phyloP scores from a whole-genome alignment of 1,140 invertebrate genomes.

The Hycleus cichorii region DNA sequence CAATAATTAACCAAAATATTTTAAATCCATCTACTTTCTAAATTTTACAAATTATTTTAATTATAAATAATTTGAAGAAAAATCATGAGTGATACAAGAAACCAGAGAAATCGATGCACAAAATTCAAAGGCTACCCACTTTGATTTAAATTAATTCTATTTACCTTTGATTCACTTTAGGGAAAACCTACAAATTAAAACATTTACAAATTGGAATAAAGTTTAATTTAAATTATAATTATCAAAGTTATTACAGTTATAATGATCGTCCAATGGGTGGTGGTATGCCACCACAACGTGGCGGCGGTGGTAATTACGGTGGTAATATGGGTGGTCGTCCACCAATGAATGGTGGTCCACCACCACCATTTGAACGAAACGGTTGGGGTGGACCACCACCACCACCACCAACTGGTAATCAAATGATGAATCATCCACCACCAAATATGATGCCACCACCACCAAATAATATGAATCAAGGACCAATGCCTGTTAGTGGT shows the following conservation, averaged over 20 bases:
- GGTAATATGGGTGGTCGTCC: slow-evolving; percentile 10
- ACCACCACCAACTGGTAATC: slow-evolving; percentile 7
- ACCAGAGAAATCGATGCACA: no score
- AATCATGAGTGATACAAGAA: no score
- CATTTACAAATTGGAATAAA: no score
- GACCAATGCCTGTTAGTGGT: background rate
- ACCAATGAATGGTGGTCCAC: slow-evolving; percentile 19
- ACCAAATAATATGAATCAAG: slow-evolving; percentile 16
- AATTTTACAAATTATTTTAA: no score
- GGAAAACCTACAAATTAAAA: no score
- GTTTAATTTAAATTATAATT: no score
- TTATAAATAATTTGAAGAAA: no score
- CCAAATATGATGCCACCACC: slow-evolving; percentile 22
- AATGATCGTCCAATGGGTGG: slow-evolving; percentile 17
- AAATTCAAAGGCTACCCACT: no score
- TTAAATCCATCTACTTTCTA: no score
- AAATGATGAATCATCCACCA: slow-evolving; percentile 19
- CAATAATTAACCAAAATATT: no score
- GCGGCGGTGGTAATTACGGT: background rate
- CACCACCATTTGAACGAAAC: slow-evolving; percentile 20
- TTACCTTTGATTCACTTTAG: no score
- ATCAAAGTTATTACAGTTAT: slow-evolving; percentile 6
- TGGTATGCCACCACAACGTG: background rate
- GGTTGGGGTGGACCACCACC: slow-evolving; percentile 14
- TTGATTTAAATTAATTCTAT: no score